phyloP scores from a whole-genome alignment of 2,113 vertebrate genomes.

The Ophiodon elongatus region DNA sequence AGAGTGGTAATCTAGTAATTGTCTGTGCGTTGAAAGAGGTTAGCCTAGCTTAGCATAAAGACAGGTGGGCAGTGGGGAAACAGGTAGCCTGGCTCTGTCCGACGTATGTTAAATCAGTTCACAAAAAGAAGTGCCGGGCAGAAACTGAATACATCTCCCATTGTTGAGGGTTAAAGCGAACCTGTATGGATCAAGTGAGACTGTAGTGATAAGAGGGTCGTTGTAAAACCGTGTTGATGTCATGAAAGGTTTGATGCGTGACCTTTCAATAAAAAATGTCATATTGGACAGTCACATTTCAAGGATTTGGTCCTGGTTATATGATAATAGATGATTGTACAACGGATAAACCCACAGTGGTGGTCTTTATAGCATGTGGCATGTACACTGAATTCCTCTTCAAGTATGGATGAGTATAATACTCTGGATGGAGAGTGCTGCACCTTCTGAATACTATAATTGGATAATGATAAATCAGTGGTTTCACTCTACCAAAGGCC shows the following conservation, averaged over 20 bases:
- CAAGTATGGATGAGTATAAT: background rate
- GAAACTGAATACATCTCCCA: background rate
- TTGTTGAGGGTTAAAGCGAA: background rate
- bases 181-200: too few relatives aligned
- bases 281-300: background rate
- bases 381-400: background rate
- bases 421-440: constrained; percentile 9
- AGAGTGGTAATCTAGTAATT: background rate
- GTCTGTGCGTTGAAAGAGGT: background rate
- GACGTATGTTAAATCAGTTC: background rate
- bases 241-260: background rate
- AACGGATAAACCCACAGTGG: background rate
- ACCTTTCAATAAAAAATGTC: background rate
- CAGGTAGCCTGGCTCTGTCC: background rate
- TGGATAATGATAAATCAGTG: constrained; percentile 60
- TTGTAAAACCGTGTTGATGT: background rate
- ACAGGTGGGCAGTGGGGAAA: background rate
- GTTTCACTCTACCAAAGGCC: constrained; percentile 52
- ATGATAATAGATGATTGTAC: background rate
- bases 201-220: background rate
- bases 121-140: background rate
- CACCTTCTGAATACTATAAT: constrained; percentile 55
- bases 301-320: background rate
- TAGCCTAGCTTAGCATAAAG: background rate
- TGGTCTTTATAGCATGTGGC: background rate